Evolutionary conservation across 2,113 vertebrate genomes (phyloP).

Genomic region (Dipodomys stephensi): DNA sequence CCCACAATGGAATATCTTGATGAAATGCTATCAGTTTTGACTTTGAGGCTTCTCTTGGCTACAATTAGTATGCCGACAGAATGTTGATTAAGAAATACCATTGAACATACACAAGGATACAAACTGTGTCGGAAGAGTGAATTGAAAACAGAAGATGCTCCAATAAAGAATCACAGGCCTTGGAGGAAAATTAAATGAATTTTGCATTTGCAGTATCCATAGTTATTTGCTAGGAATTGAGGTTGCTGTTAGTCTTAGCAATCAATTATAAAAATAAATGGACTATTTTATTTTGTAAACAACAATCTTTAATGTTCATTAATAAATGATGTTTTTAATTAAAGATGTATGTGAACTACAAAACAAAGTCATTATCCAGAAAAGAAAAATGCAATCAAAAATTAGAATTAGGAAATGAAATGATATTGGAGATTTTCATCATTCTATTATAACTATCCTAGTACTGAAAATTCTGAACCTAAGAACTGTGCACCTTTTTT

Average conservation of each 20-base stretch:
- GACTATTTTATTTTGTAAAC: constrained; percentile 29
- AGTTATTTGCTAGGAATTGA: not conserved
- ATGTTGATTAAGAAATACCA: constrained; percentile 64
- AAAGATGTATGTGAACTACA: not conserved
- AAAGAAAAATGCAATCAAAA: not conserved
- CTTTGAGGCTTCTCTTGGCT: constrained; percentile 42
- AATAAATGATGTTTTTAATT: not conserved
- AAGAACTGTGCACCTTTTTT: not conserved
- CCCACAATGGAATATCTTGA: constrained; percentile 73
- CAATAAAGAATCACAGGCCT: constrained; percentile 2
- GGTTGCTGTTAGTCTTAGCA: not conserved
- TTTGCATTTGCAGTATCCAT: constrained; percentile 25
- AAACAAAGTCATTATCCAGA: not conserved
- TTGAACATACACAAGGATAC: constrained; percentile 52
- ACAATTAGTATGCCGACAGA: constrained; percentile 23
- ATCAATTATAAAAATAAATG: constrained; percentile 9
- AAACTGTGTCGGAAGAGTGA: constrained; percentile 29
- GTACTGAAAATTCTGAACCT: not conserved
- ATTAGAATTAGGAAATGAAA: not conserved
- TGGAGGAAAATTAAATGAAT: constrained; percentile 40
- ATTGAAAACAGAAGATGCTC: constrained; percentile 1
- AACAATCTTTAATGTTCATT: not conserved
- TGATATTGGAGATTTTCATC: not conserved
- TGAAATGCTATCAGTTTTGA: constrained; percentile 70
- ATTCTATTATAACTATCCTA: not conserved